A percentile compares a stretch with the other conserved stretches of the same genome.
These are phyloP conservation scores for Agriopis aurantiaria DNA, from an alignment of 2,888 invertebrate species.

Conservation along the genomic window DNA sequence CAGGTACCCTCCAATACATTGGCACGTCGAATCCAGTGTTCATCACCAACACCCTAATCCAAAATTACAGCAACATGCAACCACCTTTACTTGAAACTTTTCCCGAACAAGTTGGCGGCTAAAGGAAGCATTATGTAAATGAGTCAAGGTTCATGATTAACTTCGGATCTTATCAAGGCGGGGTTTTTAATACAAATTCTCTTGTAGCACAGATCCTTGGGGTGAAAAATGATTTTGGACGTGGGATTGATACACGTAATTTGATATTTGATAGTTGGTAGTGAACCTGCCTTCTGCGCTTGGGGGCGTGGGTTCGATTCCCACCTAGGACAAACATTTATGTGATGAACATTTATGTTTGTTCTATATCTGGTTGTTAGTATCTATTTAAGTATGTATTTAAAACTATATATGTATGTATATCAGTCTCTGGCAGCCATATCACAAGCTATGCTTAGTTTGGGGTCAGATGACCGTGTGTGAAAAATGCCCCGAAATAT, in stretches of 20 bases:
- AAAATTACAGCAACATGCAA: slow-evolving; percentile 22
- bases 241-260: background rate
- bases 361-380: too few species aligned
- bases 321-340: too few species aligned
- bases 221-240: slow-evolving; percentile 8
- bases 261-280: too few species aligned
- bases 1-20: background rate
- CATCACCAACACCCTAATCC: slow-evolving; percentile 12
- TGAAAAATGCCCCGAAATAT: too few species aligned
- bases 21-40: background rate
- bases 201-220: slow-evolving; percentile 7
- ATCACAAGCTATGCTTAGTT: too few species aligned
- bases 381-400: too few species aligned
- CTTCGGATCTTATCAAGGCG: slow-evolving; percentile 64
- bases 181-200: slow-evolving; percentile 37
- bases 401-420: too few species aligned
- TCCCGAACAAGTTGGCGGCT: slow-evolving; percentile 64
- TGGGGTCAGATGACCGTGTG: too few species aligned
- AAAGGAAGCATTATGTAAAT: slow-evolving; percentile 82
- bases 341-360: too few species aligned
- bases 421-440: too few species aligned
- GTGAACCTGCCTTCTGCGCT: too few species aligned
- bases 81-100: slow-evolving; percentile 57
- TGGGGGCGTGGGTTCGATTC: too few species aligned
- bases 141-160: slow-evolving; percentile 78